These are phyloP conservation scores for Scopus umbretta DNA, from an alignment of 2,113 vertebrate species.

Conservation along the genomic window DNA sequence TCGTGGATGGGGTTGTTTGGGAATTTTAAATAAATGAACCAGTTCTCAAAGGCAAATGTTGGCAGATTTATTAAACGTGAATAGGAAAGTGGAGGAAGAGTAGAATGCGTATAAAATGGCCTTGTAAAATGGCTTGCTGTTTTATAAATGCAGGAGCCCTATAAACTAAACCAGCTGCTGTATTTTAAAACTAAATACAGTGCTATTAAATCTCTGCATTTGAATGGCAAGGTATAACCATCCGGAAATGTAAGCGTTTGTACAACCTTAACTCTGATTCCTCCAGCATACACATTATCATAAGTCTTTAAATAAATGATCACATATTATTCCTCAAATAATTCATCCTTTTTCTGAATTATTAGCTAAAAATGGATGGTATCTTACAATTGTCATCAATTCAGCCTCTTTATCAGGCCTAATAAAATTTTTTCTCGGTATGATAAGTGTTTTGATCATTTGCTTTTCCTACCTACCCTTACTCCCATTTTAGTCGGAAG, in stretches of 20 bases:
- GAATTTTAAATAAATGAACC: not conserved
- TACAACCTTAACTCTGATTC: not conserved
- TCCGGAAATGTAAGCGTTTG: not conserved
- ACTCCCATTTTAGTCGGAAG: not conserved
- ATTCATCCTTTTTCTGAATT: constrained; percentile 40
- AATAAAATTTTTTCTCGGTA: not conserved
- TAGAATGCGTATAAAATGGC: not conserved
- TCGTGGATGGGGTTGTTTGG: not conserved
- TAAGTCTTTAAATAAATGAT: constrained; percentile 50
- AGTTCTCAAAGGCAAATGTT: not conserved
- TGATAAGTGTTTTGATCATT: constrained; percentile 29
- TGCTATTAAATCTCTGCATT: not conserved
- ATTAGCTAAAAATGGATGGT: constrained; percentile 34
- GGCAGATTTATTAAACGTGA: not conserved
- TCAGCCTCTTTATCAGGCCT: not conserved
- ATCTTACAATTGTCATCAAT: constrained; percentile 35
- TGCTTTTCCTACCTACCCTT: constrained; percentile 1
- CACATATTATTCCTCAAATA: constrained; percentile 46
- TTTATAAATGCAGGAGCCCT: not conserved
- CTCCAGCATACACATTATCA: not conserved
- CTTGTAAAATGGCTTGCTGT: not conserved
- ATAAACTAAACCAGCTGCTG: not conserved
- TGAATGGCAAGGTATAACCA: not conserved
- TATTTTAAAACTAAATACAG: not conserved
- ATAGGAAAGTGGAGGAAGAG: not conserved